Percentiles rank a stretch among this genome's conserved stretches.
These are phyloP conservation scores for Siphamia tubifer DNA, from an alignment of 2,113 vertebrate genomes.

Conservation along the genomic window DNA sequence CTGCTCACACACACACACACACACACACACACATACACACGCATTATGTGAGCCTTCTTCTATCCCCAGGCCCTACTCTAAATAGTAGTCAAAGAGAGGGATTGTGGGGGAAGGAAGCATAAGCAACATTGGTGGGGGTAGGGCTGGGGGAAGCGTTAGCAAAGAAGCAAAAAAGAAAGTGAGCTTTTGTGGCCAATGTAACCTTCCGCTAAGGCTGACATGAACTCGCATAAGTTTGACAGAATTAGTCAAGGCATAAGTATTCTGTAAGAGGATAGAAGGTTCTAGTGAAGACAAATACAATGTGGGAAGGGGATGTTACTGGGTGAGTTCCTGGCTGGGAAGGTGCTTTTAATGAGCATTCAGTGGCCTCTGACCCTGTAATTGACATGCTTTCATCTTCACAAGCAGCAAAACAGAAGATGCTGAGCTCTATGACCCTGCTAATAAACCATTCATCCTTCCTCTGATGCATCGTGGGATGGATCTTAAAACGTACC, in stretches of 20 bases:
- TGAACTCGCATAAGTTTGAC: neutral
- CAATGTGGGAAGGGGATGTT: neutral
- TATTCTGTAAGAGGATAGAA: neutral
- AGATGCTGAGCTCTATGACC: conserved; percentile 24
- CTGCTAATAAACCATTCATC: conserved; percentile 24
- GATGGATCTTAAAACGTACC: neutral
- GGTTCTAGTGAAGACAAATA: neutral
- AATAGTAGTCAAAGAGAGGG: conserved; percentile 72
- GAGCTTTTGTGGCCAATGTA: conserved; percentile 32
- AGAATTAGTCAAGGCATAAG: neutral
- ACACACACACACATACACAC: conserved; percentile 22
- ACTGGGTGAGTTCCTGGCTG: neutral
- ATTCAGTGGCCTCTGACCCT: conserved; percentile 44
- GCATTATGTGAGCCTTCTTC: conserved; percentile 57
- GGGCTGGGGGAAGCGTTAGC: conserved; percentile 3
- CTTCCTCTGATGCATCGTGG: neutral
- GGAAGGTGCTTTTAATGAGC: conserved; percentile 48
- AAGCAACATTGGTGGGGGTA: conserved; percentile 1
- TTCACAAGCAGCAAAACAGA: conserved; percentile 21
- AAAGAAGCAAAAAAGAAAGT: conserved; percentile 50
- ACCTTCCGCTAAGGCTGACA: neutral
- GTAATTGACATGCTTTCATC: conserved; percentile 61
- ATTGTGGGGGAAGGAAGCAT: conserved; percentile 67
- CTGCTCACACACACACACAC: conserved; percentile 51
- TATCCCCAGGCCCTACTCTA: conserved; percentile 67